Evolutionary conservation across 2,113 vertebrate species (phyloP), one percentile per base, ranked within the genome.

Genomic region (Datnioides undecimradiatus): DNA sequence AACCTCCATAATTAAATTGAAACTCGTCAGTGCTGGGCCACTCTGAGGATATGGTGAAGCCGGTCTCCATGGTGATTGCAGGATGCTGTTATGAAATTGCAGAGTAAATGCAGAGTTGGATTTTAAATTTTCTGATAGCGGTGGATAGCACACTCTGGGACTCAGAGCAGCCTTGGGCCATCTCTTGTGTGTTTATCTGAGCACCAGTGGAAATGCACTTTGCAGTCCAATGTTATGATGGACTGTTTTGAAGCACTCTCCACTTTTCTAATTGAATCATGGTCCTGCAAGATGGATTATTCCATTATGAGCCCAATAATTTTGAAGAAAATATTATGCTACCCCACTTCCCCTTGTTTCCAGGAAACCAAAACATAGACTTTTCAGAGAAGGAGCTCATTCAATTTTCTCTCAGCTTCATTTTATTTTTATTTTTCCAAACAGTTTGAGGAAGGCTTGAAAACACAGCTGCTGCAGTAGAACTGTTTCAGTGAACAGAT

Each of bases 41-140:
- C n/a, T 49, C 25, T 23, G 38, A 33, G 65, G 58, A 41, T 58
- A n/a, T 58, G 66, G 40, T 82, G 73, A 63, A 71, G 51, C 36
- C 7, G 12, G 88, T 92, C 72, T 82, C 91, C 87, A 90, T 88
- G 80, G 89, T 5, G 57, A 91, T 76, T 6, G 59, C 13, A 38
- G 40, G 73, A 78, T 73, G 73, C 60, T 51, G 27, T 45, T 79
- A 5, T 75, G 31, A 73, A 70, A 85, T 55, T 88, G 41, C 54
- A 29, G 45, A 78, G 43, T 55, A 52, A 25, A 73, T 79, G 49
- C 41, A 54, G 78, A 71, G 19, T 77, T 36, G 68, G 68, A 43
- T 51, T 60, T 74, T 80, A 80, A 76, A 90, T 88, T 87, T 87
- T 71, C 69, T 84, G 76, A 84, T 71, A 71, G 65, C 0, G 5